Conservation (phyloP, 92 coral and sea anemone species). For the Parazoanthus swiftii region DNA sequence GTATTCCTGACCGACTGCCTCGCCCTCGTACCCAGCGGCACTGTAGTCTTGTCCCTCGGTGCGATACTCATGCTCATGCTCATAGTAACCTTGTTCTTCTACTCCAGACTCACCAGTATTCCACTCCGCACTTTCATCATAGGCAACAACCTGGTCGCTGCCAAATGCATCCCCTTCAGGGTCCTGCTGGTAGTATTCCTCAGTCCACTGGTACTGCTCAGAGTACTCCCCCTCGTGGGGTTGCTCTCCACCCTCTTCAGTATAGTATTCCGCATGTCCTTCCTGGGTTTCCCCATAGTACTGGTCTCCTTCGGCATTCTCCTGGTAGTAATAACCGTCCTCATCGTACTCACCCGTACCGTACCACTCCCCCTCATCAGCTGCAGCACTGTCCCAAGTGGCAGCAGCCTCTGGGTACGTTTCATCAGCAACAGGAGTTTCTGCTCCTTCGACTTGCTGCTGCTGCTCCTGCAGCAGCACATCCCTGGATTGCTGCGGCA, state of each 20-base stretch:
- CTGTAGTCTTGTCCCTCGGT: slow-evolving; percentile 43
- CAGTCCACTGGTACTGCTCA: slow-evolving; percentile 37
- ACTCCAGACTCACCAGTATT: slow-evolving; percentile 42
- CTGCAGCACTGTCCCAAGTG: slow-evolving; percentile 20
- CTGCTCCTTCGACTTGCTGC: slow-evolving; percentile 1
- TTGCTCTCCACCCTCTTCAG: slow-evolving; percentile 42
- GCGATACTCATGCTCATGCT: slow-evolving; percentile 42
- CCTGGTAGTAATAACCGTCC: slow-evolving; percentile 21
- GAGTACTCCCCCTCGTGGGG: slow-evolving; percentile 48
- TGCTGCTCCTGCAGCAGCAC: too few species aligned
- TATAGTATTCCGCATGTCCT: slow-evolving; percentile 30
- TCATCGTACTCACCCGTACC: slow-evolving; percentile 19
- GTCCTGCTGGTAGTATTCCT: slow-evolving; percentile 29
- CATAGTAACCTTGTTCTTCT: slow-evolving; percentile 44
- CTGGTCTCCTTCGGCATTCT: slow-evolving; percentile 21
- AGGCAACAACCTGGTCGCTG: slow-evolving; percentile 45
- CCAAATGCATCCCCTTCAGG: slow-evolving; percentile 38
- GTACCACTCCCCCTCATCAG: slow-evolving; percentile 23
- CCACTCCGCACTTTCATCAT: slow-evolving; percentile 53
- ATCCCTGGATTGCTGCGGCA: background rate
- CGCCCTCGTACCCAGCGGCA: slow-evolving; percentile 34
- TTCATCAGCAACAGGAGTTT: background rate
- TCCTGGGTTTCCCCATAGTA: slow-evolving; percentile 27
- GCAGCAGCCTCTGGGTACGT: background rate
- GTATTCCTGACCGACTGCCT: slow-evolving; percentile 43